phyloP scores from a whole-genome alignment of 2,113 vertebrate genomes.

The Zosterops hypoxanthus region DNA sequence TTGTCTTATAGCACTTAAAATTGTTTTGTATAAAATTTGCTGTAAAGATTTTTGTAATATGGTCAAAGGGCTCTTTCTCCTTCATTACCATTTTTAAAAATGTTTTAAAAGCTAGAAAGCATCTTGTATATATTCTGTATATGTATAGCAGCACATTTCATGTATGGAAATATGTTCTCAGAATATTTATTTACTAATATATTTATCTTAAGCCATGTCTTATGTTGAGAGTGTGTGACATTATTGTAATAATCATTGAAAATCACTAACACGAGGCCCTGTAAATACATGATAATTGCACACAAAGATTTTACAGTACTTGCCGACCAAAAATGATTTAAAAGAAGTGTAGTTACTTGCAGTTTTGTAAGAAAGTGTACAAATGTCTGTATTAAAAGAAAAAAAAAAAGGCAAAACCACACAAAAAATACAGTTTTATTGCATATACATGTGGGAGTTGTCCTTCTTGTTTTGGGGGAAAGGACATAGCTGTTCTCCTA shows the following conservation, averaged over 20 bases:
- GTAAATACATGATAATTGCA: conserved; percentile 99
- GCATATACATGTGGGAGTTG: conserved; percentile 71
- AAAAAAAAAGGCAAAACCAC: conserved; percentile 78
- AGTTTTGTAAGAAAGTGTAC: conserved; percentile 99
- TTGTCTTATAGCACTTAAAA: conserved; percentile 93
- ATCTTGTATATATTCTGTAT: conserved; percentile 94
- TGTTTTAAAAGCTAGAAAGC: conserved; percentile 92
- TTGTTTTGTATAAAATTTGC: conserved; percentile 88
- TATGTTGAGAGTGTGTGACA: conserved; percentile 93
- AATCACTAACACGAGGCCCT: conserved; percentile 96
- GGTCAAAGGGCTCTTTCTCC: conserved; percentile 87
- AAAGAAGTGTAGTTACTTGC: conserved; percentile 91
- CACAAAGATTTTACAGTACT: conserved; percentile 93
- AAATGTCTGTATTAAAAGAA: conserved; percentile 90
- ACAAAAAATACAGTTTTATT: conserved; percentile 99
- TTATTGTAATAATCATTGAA: conserved; percentile 87
- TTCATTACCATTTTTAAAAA: conserved; percentile 88
- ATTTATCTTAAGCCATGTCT: conserved; percentile 99
- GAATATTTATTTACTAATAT: conserved; percentile 99
- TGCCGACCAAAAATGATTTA: conserved; percentile 97
- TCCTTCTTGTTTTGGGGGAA: conserved; percentile 38
- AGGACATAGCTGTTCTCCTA: not conserved
- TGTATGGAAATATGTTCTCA: conserved; percentile 99
- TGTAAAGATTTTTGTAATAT: conserved; percentile 83
- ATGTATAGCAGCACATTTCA: conserved; percentile 99